Conservation (phyloP, 2,888 invertebrate genomes). For the Apotomis turbidana region DNA sequence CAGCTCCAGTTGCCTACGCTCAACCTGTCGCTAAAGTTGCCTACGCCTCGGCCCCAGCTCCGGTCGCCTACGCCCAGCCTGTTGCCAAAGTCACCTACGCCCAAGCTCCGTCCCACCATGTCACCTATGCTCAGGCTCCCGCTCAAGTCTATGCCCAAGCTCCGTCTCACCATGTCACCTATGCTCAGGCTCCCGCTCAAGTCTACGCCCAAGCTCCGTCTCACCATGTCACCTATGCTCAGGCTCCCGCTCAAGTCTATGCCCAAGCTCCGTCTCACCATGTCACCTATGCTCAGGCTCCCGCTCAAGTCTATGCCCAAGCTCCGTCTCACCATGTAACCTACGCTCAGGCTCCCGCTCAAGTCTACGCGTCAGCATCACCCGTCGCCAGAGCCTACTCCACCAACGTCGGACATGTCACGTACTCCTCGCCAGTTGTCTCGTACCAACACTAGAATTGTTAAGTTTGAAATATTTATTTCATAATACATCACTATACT, state of each 20-base stretch:
- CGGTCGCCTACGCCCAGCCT: conserved; percentile 49
- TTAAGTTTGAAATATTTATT: conserved; percentile 61
- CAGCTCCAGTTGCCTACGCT: conserved; percentile 47
- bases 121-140: conserved; percentile 44
- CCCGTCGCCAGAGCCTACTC: conserved; percentile 50
- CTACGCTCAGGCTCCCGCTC: conserved; percentile 43
- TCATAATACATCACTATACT: conserved; percentile 58
- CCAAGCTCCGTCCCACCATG: conserved; percentile 45
- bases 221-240: conserved; percentile 43
- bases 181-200: conserved; percentile 42
- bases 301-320: conserved; percentile 29
- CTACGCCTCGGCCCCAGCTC: conserved; percentile 55
- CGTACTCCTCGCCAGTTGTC: conserved; percentile 68
- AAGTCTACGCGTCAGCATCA: conserved; percentile 45
- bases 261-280: conserved; percentile 35
- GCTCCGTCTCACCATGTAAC: conserved; percentile 40
- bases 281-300: conserved; percentile 31
- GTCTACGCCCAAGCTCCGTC: conserved; percentile 7
- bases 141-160: conserved; percentile 30
- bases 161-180: conserved; percentile 46
- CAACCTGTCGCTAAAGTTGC: conserved; percentile 54
- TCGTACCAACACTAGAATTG: conserved; percentile 73
- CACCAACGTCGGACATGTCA: conserved; percentile 58
- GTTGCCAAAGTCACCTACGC: conserved; percentile 53
- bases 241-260: neutral